These are phyloP conservation scores for Elephas maximus DNA, from an alignment of 2,113 vertebrate species.

Conservation along the genomic window DNA sequence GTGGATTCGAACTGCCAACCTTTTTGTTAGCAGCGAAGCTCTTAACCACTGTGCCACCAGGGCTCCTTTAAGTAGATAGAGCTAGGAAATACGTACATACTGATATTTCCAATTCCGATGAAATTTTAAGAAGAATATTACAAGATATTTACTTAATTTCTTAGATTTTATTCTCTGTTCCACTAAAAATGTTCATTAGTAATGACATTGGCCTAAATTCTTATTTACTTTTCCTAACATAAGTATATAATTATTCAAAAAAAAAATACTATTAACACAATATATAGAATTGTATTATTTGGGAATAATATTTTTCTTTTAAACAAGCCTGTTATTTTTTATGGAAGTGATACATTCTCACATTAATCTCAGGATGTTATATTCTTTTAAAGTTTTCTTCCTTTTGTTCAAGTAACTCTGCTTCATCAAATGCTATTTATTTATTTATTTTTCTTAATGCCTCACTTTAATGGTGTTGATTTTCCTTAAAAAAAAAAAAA, in stretches of 20 bases:
- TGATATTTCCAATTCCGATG: not conserved
- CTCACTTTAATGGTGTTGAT: not conserved
- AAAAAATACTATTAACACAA: not conserved
- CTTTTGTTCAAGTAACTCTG: not conserved
- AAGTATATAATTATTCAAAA: not conserved
- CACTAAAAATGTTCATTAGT: not conserved
- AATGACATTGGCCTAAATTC: not conserved
- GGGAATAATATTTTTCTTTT: not conserved
- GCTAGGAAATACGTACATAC: not conserved
- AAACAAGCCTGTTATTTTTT: not conserved
- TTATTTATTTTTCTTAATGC: not conserved
- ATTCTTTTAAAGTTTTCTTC: not conserved
- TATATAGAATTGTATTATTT: not conserved
- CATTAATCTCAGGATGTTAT: not conserved
- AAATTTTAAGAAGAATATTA: not conserved
- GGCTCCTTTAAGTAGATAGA: not conserved
- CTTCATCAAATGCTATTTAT: not conserved
- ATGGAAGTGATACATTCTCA: not conserved
- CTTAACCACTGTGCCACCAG: too few species aligned
- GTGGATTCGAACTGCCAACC: too few species aligned
- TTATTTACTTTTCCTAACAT: not conserved
- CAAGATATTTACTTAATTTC: not conserved
- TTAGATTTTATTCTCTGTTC: not conserved
- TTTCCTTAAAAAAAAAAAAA: not conserved
- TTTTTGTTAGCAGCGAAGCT: too few species aligned